Percentiles rank a stretch among this genome's conserved stretches.
Evolutionary conservation across 2,113 vertebrate genomes (phyloP).

Genomic region (Myrmecobius fasciatus): DNA sequence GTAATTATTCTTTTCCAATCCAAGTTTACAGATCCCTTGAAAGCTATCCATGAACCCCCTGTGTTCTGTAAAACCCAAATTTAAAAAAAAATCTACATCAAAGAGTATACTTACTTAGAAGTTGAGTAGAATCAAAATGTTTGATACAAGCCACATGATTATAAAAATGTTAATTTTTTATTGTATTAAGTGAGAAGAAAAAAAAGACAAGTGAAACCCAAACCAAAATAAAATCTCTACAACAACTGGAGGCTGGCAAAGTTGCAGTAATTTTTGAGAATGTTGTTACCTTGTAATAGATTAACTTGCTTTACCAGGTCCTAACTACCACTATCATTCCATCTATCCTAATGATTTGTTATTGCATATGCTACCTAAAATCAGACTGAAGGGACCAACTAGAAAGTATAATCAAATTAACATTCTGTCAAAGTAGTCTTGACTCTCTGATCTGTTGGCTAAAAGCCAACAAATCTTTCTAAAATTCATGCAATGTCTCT

Average conservation of each 20-base stretch:
- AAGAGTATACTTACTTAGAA: neutral
- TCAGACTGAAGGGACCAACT: conserved; percentile 3
- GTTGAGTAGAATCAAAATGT: neutral
- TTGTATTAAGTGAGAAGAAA: neutral
- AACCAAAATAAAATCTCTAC: neutral
- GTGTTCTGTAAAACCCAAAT: neutral
- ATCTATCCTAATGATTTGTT: neutral
- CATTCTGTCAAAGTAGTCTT: conserved; percentile 30
- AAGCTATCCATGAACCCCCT: neutral
- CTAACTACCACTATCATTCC: conserved; percentile 5
- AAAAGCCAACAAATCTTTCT: conserved; percentile 13
- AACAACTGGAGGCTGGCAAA: neutral
- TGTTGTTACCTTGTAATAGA: neutral
- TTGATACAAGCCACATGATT: neutral
- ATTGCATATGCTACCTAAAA: neutral
- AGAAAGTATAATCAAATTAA: conserved; percentile 19
- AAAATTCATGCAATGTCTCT: neutral
- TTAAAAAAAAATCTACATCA: neutral
- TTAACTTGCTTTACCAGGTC: neutral
- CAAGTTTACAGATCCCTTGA: neutral
- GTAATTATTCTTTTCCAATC: neutral
- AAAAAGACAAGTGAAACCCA: neutral
- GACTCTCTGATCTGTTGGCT: conserved; percentile 10
- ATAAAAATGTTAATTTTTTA: neutral
- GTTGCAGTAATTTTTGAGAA: neutral